Evolutionary conservation across 1,140 invertebrate genomes (phyloP).

Genomic region (Streblospio benedicti): DNA sequence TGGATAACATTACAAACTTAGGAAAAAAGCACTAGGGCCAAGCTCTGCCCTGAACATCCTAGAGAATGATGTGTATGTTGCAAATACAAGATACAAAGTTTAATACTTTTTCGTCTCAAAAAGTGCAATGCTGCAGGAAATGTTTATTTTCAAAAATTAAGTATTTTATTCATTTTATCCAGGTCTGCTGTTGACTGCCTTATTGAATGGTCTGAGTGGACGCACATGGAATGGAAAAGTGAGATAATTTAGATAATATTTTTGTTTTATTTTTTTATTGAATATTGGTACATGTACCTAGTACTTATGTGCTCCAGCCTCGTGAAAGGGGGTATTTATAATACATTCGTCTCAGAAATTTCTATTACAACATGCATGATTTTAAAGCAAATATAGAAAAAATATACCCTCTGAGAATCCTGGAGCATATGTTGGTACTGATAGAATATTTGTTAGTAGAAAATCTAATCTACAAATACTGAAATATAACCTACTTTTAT

Average conservation of each 20-base stretch:
- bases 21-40: too few relatives aligned
- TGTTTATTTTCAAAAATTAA: too few relatives aligned
- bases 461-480: too few relatives aligned
- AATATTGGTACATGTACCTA: background rate
- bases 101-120: too few relatives aligned
- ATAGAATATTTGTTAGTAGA: too few relatives aligned
- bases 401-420: background rate
- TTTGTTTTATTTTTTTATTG: background rate
- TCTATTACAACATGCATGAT: background rate
- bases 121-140: too few relatives aligned
- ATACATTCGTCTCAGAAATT: background rate
- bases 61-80: too few relatives aligned
- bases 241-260: background rate
- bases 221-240: slow-evolving; percentile 79
- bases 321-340: background rate
- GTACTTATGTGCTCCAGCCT: background rate
- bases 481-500: too few relatives aligned
- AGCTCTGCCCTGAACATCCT: too few relatives aligned
- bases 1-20: too few relatives aligned
- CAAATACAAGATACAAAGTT: too few relatives aligned
- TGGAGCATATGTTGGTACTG: background rate
- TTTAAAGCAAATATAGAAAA: background rate
- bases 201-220: slow-evolving; percentile 66
- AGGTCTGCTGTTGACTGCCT: slow-evolving; percentile 58
- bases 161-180: too few relatives aligned